Percentiles rank a stretch among this genome's conserved stretches.
phyloP scores from a whole-genome alignment of 2,888 invertebrate species.

The Drosophila meridiana region DNA sequence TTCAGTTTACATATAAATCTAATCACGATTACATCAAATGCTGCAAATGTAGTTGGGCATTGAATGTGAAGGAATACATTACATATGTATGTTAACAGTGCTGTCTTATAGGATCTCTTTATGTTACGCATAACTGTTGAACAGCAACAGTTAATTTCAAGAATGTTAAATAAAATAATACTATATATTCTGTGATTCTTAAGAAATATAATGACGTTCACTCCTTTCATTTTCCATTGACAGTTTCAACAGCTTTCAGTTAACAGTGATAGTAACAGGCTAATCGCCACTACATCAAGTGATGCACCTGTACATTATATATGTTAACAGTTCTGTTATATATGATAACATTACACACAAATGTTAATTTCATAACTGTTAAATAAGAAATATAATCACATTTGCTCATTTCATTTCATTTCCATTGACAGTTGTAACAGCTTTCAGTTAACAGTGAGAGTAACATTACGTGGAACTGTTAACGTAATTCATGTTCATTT shows the following conservation, averaged over 20 bases:
- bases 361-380: no score
- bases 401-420: no score
- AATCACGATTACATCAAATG: no score
- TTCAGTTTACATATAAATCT: background rate
- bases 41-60: no score
- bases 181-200: background rate
- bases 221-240: no score
- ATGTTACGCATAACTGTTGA: background rate
- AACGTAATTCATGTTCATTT: background rate
- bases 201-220: background rate
- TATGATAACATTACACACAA: no score
- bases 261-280: background rate
- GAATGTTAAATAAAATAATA: background rate
- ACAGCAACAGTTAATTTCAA: background rate
- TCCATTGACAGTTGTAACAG: background rate
- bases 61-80: background rate
- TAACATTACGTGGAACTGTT: background rate
- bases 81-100: background rate
- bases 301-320: no score
- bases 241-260: background rate
- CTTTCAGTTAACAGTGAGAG: background rate
- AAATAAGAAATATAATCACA: no score
- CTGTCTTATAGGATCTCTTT: background rate
- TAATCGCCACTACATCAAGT: no score
- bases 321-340: no score